Evolutionary conservation across 2,888 invertebrate species (phyloP).

Genomic region (Nezara viridula): DNA sequence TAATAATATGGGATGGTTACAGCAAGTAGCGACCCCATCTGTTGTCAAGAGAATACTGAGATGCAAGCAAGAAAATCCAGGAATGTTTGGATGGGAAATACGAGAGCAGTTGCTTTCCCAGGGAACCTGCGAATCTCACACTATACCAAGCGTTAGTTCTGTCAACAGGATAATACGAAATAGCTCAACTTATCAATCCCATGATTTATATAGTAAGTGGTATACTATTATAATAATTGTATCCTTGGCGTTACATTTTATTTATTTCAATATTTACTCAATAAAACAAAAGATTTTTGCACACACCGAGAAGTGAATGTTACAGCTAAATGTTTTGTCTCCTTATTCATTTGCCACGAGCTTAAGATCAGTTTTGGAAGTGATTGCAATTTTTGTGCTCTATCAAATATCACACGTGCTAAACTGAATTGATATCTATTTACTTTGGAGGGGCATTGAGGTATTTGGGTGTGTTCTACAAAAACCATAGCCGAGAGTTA

Average conservation of each 20-base stretch:
- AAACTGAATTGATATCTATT: too few relatives aligned
- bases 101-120: constrained; percentile 90
- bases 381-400: too few relatives aligned
- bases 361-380: too few relatives aligned
- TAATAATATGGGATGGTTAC: constrained; percentile 68
- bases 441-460: too few relatives aligned
- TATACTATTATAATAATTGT: background rate
- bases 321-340: too few relatives aligned
- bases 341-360: too few relatives aligned
- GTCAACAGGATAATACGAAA: constrained; percentile 93
- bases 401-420: too few relatives aligned
- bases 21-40: constrained; percentile 97
- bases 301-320: too few relatives aligned
- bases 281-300: too few relatives aligned
- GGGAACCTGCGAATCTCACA: constrained; percentile 90
- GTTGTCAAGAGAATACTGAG: constrained; percentile 95
- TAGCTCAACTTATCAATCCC: constrained; percentile 75
- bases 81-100: constrained; percentile 98
- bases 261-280: too few relatives aligned
- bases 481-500: too few relatives aligned
- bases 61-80: constrained; percentile 94
- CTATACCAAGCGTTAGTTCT: constrained; percentile 93
- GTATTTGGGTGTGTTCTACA: too few relatives aligned
- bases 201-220: constrained; percentile 51
- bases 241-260: background rate